Conservation (phyloP, 2,113 vertebrate species). For the Aptenodytes forsteri region DNA sequence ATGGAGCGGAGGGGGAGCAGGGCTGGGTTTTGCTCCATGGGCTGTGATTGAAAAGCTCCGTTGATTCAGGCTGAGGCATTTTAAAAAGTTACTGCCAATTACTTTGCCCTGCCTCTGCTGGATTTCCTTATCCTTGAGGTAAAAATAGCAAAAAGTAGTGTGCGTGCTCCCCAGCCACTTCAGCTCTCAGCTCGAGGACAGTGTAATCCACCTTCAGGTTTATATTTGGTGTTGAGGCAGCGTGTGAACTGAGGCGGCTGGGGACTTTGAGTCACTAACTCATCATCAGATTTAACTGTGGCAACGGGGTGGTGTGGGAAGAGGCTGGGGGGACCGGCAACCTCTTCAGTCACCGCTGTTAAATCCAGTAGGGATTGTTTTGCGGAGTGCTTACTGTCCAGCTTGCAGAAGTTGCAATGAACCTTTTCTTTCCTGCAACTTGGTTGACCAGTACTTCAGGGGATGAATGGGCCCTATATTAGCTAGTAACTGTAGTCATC, state of each 20-base stretch:
- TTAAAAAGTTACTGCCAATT: neutral
- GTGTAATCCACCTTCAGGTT: neutral
- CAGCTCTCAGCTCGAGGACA: neutral
- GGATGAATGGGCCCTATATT: neutral
- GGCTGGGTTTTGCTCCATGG: neutral
- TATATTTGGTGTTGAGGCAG: neutral
- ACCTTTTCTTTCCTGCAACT: neutral
- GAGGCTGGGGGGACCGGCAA: neutral
- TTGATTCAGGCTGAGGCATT: neutral
- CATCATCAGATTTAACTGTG: neutral
- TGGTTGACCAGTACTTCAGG: neutral
- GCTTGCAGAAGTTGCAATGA: neutral
- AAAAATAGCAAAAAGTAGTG: neutral
- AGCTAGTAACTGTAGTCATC: neutral
- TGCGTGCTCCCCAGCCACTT: neutral
- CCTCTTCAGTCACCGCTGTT: neutral
- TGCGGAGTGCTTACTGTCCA: neutral
- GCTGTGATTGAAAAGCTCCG: neutral
- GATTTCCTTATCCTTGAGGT: neutral
- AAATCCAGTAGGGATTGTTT: neutral
- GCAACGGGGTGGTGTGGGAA: neutral
- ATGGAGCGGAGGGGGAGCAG: neutral
- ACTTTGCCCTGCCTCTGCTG: neutral
- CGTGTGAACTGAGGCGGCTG: fast-evolving
- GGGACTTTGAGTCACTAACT: neutral